These are phyloP conservation scores for Siderastrea siderea DNA, from an alignment of 92 coral and sea anemone species.

Conservation along the genomic window DNA sequence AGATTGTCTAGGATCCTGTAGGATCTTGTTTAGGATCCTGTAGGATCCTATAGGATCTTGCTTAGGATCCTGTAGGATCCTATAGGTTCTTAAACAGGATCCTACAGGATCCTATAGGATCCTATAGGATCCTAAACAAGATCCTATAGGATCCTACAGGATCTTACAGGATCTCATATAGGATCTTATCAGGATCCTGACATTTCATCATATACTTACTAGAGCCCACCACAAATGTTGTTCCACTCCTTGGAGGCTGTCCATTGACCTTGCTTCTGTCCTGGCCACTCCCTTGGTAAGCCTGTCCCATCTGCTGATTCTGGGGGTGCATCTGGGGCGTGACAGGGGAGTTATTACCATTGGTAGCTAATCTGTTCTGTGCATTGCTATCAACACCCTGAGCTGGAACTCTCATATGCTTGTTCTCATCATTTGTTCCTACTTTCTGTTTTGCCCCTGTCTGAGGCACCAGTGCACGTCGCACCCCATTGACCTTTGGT, in stretches of 20 bases:
- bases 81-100: too few species aligned
- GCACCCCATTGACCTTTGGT: conserved; percentile 90
- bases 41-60: too few species aligned
- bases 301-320: not conserved
- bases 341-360: conserved; percentile 1
- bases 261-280: conserved; percentile 4
- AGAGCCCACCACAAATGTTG: conserved; percentile 68
- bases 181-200: not conserved
- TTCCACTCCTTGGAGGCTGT: conserved; percentile 44
- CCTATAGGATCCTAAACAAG: too few species aligned
- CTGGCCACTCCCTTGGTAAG: conserved; percentile 3
- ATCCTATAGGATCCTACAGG: too few species aligned
- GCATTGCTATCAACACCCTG: conserved; percentile 4
- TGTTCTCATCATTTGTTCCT: conserved; percentile 54
- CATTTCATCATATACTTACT: conserved; percentile 5
- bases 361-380: not conserved
- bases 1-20: too few species aligned
- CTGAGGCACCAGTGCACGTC: conserved; percentile 78
- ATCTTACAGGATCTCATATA: too few species aligned
- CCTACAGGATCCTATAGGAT: too few species aligned
- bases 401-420: conserved; percentile 47
- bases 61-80: too few species aligned
- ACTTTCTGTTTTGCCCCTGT: conserved; percentile 42
- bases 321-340: conserved; percentile 1
- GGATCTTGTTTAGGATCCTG: too few species aligned